Conservation (phyloP, 2,113 vertebrate species). For the Engystomops pustulosus region DNA sequence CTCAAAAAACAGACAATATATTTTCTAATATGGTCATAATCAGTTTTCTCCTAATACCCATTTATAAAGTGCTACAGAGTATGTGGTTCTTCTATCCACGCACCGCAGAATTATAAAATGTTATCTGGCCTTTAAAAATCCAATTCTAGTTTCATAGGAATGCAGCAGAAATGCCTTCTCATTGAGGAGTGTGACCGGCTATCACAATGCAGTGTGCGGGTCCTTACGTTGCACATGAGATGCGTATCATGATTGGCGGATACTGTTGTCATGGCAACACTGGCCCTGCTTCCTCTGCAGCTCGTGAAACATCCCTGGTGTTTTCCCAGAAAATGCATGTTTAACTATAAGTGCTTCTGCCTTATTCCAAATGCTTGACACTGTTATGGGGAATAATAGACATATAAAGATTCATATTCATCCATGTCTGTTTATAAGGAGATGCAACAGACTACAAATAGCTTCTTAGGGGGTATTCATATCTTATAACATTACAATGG, state of each 20-base stretch:
- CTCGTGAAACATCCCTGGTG: slow-evolving; percentile 2
- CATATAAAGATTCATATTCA: too few species aligned
- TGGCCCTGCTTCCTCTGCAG: slow-evolving; percentile 24
- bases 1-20: too few species aligned
- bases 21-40: too few species aligned
- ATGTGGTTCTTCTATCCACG: too few species aligned
- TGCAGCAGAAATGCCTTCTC: slow-evolving; percentile 49
- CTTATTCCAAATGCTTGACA: not conserved
- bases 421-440: too few species aligned
- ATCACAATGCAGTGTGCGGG: slow-evolving; percentile 29
- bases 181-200: slow-evolving; percentile 11
- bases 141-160: slow-evolving; percentile 20
- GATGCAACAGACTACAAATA: not conserved
- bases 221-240: not conserved
- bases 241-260: slow-evolving; percentile 42
- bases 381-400: too few species aligned
- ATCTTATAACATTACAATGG: too few species aligned
- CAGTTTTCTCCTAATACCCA: too few species aligned
- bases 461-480: too few species aligned
- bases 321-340: slow-evolving; percentile 8
- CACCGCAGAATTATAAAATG: too few species aligned
- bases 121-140: not conserved
- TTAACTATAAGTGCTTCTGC: not conserved
- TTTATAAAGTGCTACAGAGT: too few species aligned
- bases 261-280: slow-evolving; percentile 53